phyloP scores from a whole-genome alignment of 2,888 invertebrate genomes.

The Dichetophora obliterata region DNA sequence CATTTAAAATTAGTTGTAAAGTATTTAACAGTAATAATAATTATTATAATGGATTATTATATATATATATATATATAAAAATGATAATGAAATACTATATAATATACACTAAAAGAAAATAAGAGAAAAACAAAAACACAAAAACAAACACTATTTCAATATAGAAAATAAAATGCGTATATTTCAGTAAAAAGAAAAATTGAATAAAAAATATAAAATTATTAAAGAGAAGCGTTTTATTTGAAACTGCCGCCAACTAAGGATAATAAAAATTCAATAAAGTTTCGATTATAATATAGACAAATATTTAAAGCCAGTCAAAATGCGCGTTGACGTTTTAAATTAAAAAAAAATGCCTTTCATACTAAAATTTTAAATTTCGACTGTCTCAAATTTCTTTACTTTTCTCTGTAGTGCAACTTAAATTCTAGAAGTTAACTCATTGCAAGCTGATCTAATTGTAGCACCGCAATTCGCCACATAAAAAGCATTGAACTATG shows the following conservation, averaged over 20 bases:
- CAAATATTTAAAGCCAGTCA: too few species aligned
- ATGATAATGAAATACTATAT: slow-evolving; percentile 50
- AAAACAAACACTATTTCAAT: slow-evolving; percentile 48
- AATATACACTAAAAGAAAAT: slow-evolving; percentile 53
- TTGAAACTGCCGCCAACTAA: neutral
- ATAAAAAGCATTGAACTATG: too few species aligned
- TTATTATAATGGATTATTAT: slow-evolving; percentile 42
- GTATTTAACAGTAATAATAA: slow-evolving; percentile 46
- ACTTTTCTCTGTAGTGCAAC: too few species aligned
- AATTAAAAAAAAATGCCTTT: too few species aligned
- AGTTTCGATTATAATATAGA: too few species aligned
- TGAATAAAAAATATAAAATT: slow-evolving; percentile 37
- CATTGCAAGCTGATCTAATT: too few species aligned
- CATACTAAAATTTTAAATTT: too few species aligned
- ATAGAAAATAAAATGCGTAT: slow-evolving; percentile 40
- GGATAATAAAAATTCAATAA: too few species aligned
- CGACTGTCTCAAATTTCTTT: too few species aligned
- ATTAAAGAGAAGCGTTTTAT: slow-evolving; percentile 6
- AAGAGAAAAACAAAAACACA: slow-evolving; percentile 45
- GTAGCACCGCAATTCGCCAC: too few species aligned
- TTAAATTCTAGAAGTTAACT: too few species aligned
- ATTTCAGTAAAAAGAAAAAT: slow-evolving; percentile 36
- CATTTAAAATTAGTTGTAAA: slow-evolving; percentile 57
- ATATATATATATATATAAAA: neutral
- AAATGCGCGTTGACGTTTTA: too few species aligned